Conservation (phyloP, 30 jellyfish, hydroid and myxozoan genomes). For the Pseudorhiza aurosa region DNA sequence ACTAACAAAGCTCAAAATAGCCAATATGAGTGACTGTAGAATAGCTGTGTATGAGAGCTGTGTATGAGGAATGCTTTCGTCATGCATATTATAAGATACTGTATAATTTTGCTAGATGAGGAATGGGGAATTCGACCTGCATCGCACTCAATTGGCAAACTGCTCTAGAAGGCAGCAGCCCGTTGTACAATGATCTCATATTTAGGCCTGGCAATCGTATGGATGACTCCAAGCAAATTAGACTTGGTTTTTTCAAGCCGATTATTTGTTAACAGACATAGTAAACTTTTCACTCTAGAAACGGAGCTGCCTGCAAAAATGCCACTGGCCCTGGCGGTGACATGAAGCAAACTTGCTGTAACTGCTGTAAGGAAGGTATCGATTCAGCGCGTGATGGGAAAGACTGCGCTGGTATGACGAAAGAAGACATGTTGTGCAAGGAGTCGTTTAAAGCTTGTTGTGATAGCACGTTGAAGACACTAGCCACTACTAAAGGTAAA, state of each 20-base stretch:
- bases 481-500: neutral
- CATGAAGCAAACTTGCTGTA: constrained; percentile 31
- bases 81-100: too few relatives aligned
- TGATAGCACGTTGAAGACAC: neutral
- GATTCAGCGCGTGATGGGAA: constrained; percentile 11
- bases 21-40: too few relatives aligned
- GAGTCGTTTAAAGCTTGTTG: constrained; percentile 26
- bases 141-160: too few relatives aligned
- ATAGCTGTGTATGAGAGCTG: too few relatives aligned
- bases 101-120: too few relatives aligned
- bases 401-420: neutral
- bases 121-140: too few relatives aligned
- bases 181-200: too few relatives aligned
- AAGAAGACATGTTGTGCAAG: constrained; percentile 3
- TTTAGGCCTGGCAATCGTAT: neutral
- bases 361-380: constrained; percentile 45
- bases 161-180: too few relatives aligned
- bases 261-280: too few relatives aligned
- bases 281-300: constrained; percentile 12
- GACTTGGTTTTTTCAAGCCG: neutral
- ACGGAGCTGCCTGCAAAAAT: constrained; percentile 11
- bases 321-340: constrained; percentile 35
- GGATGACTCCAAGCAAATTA: too few relatives aligned
- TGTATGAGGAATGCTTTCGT: too few relatives aligned
- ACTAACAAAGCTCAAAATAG: too few relatives aligned